Conservation (phyloP, 1,140 invertebrate species). For the Leptoteleia sp. region DNA sequence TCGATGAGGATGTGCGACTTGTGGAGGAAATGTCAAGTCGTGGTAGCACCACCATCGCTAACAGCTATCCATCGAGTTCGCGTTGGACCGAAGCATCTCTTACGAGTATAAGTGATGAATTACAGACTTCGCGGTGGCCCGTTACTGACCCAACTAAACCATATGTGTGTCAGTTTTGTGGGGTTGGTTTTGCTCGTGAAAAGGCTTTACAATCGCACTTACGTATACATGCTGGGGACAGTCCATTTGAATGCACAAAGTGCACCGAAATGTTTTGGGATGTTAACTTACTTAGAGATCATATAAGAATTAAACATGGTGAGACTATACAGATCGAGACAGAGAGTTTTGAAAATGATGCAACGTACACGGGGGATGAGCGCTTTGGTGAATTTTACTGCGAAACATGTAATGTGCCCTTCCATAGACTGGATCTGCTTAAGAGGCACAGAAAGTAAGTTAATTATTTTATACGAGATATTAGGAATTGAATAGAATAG, state of each 20-base stretch:
- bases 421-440: slow-evolving; percentile 87
- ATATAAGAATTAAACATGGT: slow-evolving; percentile 83
- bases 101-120: slow-evolving; percentile 64
- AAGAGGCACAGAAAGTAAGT: slow-evolving; percentile 84
- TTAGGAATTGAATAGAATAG: too few relatives aligned
- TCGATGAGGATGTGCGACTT: slow-evolving; percentile 76
- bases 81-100: slow-evolving; percentile 73
- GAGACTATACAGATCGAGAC: slow-evolving; percentile 76
- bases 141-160: slow-evolving; percentile 87
- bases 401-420: slow-evolving; percentile 87
- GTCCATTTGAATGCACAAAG: slow-evolving; percentile 87
- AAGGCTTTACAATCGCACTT: slow-evolving; percentile 89
- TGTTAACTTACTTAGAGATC: slow-evolving; percentile 84
- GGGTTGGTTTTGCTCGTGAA: slow-evolving; percentile 89
- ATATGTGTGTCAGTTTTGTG: slow-evolving; percentile 90
- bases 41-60: slow-evolving; percentile 73
- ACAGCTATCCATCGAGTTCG: slow-evolving; percentile 78
- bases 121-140: slow-evolving; percentile 80
- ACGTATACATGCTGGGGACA: slow-evolving; percentile 87
- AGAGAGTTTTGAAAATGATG: slow-evolving; percentile 81
- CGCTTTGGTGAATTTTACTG: slow-evolving; percentile 88
- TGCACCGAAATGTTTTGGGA: slow-evolving; percentile 91
- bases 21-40: slow-evolving; percentile 78
- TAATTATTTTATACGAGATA: too few relatives aligned
- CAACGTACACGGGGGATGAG: slow-evolving; percentile 84